Percentiles rank a stretch among this genome's conserved stretches.
phyloP scores from a whole-genome alignment of 2,888 invertebrate species.

The Rotaria sp. region DNA sequence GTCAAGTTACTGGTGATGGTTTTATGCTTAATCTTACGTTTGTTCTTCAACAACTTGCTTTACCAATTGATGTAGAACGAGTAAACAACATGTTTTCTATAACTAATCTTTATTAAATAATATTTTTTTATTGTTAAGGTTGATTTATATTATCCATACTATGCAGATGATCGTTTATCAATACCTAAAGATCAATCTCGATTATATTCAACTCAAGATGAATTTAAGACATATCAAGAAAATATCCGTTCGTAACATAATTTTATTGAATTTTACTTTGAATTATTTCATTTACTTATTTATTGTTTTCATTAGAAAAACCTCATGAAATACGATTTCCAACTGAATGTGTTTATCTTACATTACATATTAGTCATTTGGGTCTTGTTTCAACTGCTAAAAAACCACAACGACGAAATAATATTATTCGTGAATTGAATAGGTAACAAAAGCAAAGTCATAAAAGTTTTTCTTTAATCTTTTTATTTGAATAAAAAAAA shows the following conservation, averaged over 20 bases:
- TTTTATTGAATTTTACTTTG: not conserved
- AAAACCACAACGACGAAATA: conserved; percentile 69
- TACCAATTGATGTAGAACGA: conserved; percentile 78
- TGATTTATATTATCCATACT: conserved; percentile 55
- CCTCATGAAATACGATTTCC: conserved; percentile 76
- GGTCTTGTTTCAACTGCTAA: conserved; percentile 79
- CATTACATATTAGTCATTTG: conserved; percentile 84
- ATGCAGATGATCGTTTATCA: not conserved
- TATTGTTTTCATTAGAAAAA: conserved; percentile 23
- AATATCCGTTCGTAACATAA: not conserved
- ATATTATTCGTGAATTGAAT: conserved; percentile 75
- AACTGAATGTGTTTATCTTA: conserved; percentile 92
- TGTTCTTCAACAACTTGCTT: conserved; percentile 78
- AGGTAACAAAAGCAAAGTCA: conserved; percentile 59
- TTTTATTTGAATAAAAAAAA: no score
- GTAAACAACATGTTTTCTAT: conserved; percentile 48
- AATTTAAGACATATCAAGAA: conserved; percentile 46
- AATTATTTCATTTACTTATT: not conserved
- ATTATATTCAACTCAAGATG: conserved; percentile 35
- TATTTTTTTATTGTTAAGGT: conserved; percentile 54
- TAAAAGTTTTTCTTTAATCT: no score
- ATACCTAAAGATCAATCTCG: conserved; percentile 14
- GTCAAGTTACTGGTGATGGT: conserved; percentile 79
- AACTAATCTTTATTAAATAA: not conserved
- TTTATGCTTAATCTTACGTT: conserved; percentile 87